Evolutionary conservation across 2,888 invertebrate genomes (phyloP), one percentile per base, ranked within the genome.

Genomic region (Ichneumon xanthorius): DNA sequence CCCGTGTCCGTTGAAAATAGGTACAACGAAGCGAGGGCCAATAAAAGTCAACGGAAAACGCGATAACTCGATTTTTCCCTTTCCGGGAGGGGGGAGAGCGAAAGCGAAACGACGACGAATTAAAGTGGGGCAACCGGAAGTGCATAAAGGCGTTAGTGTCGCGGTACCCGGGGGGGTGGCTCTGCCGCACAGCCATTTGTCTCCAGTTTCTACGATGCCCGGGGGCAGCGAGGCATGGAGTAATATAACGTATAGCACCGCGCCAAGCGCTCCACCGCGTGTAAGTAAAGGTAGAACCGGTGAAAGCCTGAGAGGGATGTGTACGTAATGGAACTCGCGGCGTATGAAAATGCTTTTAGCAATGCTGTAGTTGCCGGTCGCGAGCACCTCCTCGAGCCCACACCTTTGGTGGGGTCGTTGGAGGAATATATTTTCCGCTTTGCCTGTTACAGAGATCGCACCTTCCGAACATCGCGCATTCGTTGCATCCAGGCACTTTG

Each of bases 381-480:
- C 50, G 55, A 50, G 40, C 37, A 37, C 30, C 53, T 16, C 33
- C 50, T 45, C 26, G 4, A 11, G 40, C 67, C 37, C 65, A 19
- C 55, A 80, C 82, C 75, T 84, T 88, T 67, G 82, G 68, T 82
- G 87, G 45, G 45, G 87, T 82, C 78, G 76, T 33, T n/a, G 63
- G 75, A 86, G 86, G 87, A 86, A 89, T 87, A 86, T 89, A 89
- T 89, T 88, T 89, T 88, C 88, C 89, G 88, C 87, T 87, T 87
- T 83, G 85, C 73, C 58, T 73, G 68, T 78, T 45, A 73, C 82
- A 58, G 67, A 78, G 67, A 65, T 71, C 78, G 58, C 77, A 82
- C 72, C 82, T 72, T 48, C 48, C 16, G 63, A 11, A 50, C 26
- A 22, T 58, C 58, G 19, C 72, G 63, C 77, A 82, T 71, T 73